Conservation (phyloP, 1,140 invertebrate species). For the Parapsyche elsis region DNA sequence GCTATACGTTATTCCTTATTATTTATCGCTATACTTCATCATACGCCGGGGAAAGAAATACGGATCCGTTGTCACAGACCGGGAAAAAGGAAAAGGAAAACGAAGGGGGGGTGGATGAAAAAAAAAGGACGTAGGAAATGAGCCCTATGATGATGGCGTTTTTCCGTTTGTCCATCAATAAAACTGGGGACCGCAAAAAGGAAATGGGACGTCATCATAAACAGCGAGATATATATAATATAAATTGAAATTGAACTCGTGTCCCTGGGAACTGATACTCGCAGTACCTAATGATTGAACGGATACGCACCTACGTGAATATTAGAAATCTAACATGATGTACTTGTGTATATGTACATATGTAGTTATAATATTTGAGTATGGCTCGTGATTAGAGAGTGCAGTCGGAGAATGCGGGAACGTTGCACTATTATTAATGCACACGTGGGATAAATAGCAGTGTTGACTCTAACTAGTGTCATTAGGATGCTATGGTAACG, state of each 20-base stretch:
- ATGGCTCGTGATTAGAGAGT: too few species aligned
- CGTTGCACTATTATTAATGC: too few species aligned
- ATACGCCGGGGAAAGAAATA: not conserved
- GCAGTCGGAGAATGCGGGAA: too few species aligned
- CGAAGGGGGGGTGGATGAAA: not conserved
- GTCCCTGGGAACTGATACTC: too few species aligned
- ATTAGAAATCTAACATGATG: too few species aligned
- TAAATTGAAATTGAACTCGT: constrained; percentile 18
- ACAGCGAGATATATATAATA: constrained; percentile 7
- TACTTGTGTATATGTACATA: too few species aligned
- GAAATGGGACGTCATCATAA: constrained; percentile 24
- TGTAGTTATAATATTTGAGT: too few species aligned
- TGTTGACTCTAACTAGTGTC: too few species aligned
- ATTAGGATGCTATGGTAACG: not conserved
- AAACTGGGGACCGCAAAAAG: not conserved
- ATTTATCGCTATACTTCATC: constrained; percentile 5
- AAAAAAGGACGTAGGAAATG: constrained; percentile 21
- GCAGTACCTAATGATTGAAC: too few species aligned
- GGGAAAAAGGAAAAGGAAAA: not conserved
- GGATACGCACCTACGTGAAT: too few species aligned
- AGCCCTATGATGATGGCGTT: constrained; percentile 24
- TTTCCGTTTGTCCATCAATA: constrained; percentile 26
- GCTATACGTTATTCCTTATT: not conserved
- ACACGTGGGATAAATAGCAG: too few species aligned
- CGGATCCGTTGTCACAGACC: too few species aligned